A percentile compares a stretch with the other conserved stretches of the same genome.
phyloP scores from a whole-genome alignment of 2,797 vertebrate species.

The Lithobates pipiens region DNA sequence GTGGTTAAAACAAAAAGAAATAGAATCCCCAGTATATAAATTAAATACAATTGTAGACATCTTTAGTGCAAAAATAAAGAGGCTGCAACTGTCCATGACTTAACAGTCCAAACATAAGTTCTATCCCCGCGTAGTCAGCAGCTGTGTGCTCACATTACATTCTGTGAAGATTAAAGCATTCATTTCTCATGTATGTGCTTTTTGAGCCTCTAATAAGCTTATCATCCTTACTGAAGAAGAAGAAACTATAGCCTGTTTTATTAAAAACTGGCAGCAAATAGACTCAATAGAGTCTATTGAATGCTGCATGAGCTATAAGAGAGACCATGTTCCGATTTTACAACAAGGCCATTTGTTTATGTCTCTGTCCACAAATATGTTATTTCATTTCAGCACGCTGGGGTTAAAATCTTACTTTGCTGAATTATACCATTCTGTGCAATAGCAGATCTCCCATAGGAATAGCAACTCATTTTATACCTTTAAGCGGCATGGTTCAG shows the following conservation, averaged over 20 bases:
- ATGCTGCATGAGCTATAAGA: neutral
- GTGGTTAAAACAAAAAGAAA: too few relatives aligned
- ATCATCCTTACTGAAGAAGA: neutral
- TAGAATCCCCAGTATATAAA: too few relatives aligned
- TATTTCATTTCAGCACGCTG: neutral
- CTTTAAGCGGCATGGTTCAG: neutral
- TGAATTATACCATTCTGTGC: neutral
- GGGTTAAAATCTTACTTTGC: neutral
- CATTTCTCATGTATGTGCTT: neutral
- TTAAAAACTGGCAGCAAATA: neutral
- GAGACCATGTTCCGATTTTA: neutral
- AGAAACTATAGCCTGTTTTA: neutral
- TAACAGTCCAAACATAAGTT: neutral
- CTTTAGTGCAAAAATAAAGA: neutral
- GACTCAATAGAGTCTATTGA: neutral
- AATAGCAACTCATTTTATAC: neutral
- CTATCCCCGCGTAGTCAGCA: conserved; percentile 28
- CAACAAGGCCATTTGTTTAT: neutral
- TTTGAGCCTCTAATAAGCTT: neutral
- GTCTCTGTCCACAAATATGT: neutral
- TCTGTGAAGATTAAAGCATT: neutral
- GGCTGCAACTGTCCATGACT: neutral
- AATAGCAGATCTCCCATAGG: neutral
- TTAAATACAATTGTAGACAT: neutral
- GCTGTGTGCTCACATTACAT: conserved; percentile 35